phyloP scores from a whole-genome alignment of 1,140 invertebrate species.

The Cephus cinctus region DNA sequence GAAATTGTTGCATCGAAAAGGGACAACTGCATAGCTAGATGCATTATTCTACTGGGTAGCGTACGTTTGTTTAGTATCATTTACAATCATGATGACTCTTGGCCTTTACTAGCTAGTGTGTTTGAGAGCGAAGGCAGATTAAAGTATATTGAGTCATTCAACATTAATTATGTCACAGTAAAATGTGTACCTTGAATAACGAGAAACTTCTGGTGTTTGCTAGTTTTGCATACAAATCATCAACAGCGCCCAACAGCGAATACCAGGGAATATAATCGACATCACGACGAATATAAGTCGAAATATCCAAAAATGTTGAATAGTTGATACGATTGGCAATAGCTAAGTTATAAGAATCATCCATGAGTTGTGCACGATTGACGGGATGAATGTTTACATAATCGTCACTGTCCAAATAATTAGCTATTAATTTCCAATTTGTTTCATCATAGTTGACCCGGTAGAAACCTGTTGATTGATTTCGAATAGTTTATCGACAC shows the following conservation, averaged over 20 bases:
- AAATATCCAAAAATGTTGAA: slow-evolving; percentile 57
- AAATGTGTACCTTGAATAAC: slow-evolving; percentile 18
- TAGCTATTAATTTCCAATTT: slow-evolving; percentile 73
- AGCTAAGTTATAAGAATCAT: slow-evolving; percentile 71
- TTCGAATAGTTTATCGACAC: not conserved
- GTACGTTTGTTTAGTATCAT: too few relatives aligned
- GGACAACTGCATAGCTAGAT: too few relatives aligned
- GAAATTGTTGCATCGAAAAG: slow-evolving; percentile 64
- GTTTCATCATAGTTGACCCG: slow-evolving; percentile 75
- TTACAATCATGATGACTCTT: too few relatives aligned
- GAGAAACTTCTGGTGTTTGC: slow-evolving; percentile 10
- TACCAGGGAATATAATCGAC: slow-evolving; percentile 67
- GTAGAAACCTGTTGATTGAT: slow-evolving; percentile 65
- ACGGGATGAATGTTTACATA: slow-evolving; percentile 52
- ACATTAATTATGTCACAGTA: not conserved
- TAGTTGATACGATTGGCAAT: slow-evolving; percentile 56
- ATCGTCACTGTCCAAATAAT: slow-evolving; percentile 60
- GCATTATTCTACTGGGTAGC: too few relatives aligned
- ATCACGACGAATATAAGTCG: slow-evolving; percentile 63
- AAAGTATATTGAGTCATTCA: slow-evolving; percentile 48
- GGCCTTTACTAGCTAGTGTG: too few relatives aligned
- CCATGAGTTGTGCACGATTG: slow-evolving; percentile 75
- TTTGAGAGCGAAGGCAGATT: slow-evolving; percentile 59
- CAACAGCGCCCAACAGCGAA: slow-evolving; percentile 59
- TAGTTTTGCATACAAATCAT: slow-evolving; percentile 50